phyloP scores from a whole-genome alignment of 2,888 invertebrate species.

The Cephalotes varians region DNA sequence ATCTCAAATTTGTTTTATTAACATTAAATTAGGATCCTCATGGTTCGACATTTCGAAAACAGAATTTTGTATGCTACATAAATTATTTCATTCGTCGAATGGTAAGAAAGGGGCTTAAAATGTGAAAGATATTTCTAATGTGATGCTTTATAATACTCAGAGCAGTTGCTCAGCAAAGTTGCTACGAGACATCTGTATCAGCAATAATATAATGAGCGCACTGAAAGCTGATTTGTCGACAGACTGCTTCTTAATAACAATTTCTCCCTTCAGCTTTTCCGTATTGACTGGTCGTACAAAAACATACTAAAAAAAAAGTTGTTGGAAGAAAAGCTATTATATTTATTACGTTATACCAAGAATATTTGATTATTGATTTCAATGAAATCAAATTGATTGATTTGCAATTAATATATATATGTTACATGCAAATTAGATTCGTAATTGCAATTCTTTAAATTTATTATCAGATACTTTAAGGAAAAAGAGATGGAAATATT shows the following conservation, averaged over 20 bases:
- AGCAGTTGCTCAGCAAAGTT: background rate
- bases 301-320: background rate
- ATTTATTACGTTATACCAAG: conserved; percentile 2
- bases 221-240: conserved; percentile 26
- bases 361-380: background rate
- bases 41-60: background rate
- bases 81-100: background rate
- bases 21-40: background rate
- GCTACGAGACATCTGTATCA: background rate
- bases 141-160: background rate
- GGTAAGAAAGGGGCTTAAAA: background rate
- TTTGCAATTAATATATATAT: background rate
- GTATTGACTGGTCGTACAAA: background rate
- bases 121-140: background rate
- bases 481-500: background rate
- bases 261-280: background rate
- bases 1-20: background rate
- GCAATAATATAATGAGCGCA: conserved; percentile 22
- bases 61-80: background rate
- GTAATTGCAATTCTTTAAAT: background rate
- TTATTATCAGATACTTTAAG: background rate
- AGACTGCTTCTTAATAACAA: conserved; percentile 3
- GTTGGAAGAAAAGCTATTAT: background rate
- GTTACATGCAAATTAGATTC: background rate
- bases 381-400: background rate